Base-by-base conservation (phyloP, 2,888 invertebrate genomes). In the Catotricha subobsoleta region DNA sequence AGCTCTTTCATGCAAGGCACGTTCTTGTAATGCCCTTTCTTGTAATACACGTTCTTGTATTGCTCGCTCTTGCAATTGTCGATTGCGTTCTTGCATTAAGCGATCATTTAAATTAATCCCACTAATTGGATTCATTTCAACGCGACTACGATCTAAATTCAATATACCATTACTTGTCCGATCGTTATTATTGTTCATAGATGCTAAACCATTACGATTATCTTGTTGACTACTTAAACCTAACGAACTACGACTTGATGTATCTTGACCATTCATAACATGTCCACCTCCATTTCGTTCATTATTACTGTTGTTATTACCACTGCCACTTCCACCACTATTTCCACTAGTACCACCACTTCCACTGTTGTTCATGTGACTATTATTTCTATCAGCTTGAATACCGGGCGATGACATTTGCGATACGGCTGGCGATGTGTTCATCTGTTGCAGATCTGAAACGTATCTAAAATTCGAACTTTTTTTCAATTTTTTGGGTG, bases 341-440 rank as follows among this genome's bases (percentile, higher is more conserved):
- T 45, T 49, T 38, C 44, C 45, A 29, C 28, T n/a, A n/a, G 12
- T n/a, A 10, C 28, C 28, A 33, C 28, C 30, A 38, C 18, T 33
- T 39, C 43, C n/a, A n/a, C n/a, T n/a, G n/a, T n/a, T n/a, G 19
- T 40, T 43, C 37, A 40, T 45, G n/a, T n/a, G n/a, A 19, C 49
- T 44, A 29, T 48, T 41, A 42, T 48, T 45, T 40, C 42, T 48
- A 36, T 47, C 50, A 19, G 39, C 13, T 19, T 44, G 42, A 8
- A 46, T 9, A 7, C 49, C 10, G 45, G 47, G 25, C 30, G 51
- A 50, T 10, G 51, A 50, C 39, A 52, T 46, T 41, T 51, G 48
- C 16, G 52, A 52, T 31, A 49, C 50, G 7, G 45, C 49, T 34
- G 51, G 49, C 16, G 52, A 49, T 40, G 50, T 44, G 36, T 44